Evolutionary conservation across 2,113 vertebrate species (phyloP).

Genomic region (Petaurus breviceps): DNA sequence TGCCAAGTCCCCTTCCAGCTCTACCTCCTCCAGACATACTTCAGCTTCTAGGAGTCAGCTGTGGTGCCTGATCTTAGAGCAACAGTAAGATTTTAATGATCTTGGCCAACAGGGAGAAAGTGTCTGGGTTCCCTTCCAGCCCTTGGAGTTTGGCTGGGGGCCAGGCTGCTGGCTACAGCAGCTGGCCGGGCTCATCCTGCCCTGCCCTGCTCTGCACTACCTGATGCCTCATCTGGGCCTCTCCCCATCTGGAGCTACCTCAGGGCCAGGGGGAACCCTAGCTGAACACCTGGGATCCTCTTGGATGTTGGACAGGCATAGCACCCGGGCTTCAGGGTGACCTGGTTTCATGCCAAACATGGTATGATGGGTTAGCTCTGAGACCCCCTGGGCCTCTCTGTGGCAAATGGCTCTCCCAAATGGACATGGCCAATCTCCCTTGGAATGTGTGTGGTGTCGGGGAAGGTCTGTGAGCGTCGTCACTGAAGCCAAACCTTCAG

Average conservation of each 20-base stretch:
- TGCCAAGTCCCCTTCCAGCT: too few species aligned
- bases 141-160: too few species aligned
- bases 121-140: background rate
- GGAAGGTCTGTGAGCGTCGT: too few species aligned
- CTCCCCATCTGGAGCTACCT: conserved; percentile 1
- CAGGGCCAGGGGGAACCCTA: background rate
- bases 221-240: background rate
- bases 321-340: too few species aligned
- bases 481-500: too few species aligned
- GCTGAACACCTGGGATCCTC: background rate
- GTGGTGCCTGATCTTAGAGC: conserved; percentile 4
- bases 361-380: background rate
- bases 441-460: too few species aligned
- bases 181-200: too few species aligned
- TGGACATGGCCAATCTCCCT: too few species aligned
- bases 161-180: too few species aligned
- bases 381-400: background rate
- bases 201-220: background rate
- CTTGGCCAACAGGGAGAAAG: background rate
- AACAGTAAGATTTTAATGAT: background rate
- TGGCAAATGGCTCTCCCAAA: too few species aligned
- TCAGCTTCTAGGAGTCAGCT: background rate
- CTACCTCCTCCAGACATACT: background rate
- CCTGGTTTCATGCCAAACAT: too few species aligned
- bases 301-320: background rate